Evolutionary conservation across 2,797 vertebrate species (phyloP).

Genomic region (Fringilla coelebs): DNA sequence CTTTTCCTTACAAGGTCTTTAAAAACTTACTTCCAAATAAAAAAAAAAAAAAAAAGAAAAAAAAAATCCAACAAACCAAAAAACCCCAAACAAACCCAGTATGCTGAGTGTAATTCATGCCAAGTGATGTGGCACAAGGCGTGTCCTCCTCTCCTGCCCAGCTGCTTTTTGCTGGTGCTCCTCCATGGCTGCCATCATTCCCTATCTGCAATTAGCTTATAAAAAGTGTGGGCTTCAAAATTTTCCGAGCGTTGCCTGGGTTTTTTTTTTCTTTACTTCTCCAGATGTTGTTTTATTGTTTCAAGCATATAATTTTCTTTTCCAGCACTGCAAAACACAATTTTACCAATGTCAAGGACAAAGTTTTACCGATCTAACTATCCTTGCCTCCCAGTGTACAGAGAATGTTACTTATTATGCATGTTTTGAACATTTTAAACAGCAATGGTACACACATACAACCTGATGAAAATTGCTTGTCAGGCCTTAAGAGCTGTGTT

Average conservation of each 20-base stretch:
- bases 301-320: neutral
- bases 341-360: neutral
- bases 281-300: neutral
- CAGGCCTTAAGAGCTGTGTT: neutral
- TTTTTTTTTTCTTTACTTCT: neutral
- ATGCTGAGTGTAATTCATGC: constrained; percentile 25
- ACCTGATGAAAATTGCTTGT: neutral
- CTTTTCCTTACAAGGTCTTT: constrained; percentile 2
- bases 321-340: neutral
- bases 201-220: constrained; percentile 31
- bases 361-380: neutral
- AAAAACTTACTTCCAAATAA: neutral
- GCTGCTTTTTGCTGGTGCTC: constrained; percentile 39
- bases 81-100: neutral
- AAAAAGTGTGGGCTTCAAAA: constrained; percentile 3
- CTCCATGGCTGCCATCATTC: constrained; percentile 10
- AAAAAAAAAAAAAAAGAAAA: too few relatives aligned
- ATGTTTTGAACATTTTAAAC: neutral
- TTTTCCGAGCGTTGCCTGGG: neutral
- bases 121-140: constrained; percentile 20
- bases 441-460: neutral
- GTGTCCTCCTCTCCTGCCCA: neutral
- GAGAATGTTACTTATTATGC: neutral
- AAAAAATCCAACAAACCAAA: neutral
- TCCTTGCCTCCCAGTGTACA: neutral